phyloP scores from a whole-genome alignment of 2,888 invertebrate genomes.

The Tetranychus piercei region DNA sequence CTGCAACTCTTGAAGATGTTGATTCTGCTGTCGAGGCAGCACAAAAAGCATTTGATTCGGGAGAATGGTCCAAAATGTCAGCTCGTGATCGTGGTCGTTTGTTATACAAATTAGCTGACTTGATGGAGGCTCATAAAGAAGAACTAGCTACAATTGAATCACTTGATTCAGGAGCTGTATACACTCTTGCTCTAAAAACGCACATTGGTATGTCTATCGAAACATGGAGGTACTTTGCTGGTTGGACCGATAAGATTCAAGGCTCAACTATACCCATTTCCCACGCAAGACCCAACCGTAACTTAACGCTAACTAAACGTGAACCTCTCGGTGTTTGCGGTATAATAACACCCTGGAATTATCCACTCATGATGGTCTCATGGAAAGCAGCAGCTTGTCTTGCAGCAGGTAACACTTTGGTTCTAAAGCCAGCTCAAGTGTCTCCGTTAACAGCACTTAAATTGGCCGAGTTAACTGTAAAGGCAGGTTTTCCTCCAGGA shows the following conservation, averaged over 20 bases:
- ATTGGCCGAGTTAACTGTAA: constrained; percentile 70
- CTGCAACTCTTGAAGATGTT: constrained; percentile 59
- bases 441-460: constrained; percentile 84
- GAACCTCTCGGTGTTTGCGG: constrained; percentile 59
- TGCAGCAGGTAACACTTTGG: constrained; percentile 45
- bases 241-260: constrained; percentile 68
- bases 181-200: constrained; percentile 83
- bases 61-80: constrained; percentile 85
- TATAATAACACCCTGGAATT: constrained; percentile 62
- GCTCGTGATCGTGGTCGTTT: constrained; percentile 70
- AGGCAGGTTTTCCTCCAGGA: constrained; percentile 83
- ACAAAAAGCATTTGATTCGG: constrained; percentile 61
- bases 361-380: constrained; percentile 77
- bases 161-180: constrained; percentile 86
- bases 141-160: constrained; percentile 84
- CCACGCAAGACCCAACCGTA: constrained; percentile 45
- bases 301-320: constrained; percentile 65
- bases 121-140: constrained; percentile 85
- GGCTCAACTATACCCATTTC: constrained; percentile 57
- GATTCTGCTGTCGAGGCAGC: constrained; percentile 72
- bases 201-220: constrained; percentile 96
- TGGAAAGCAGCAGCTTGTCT: constrained; percentile 21
- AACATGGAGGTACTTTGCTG: constrained; percentile 69
- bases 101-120: constrained; percentile 68
- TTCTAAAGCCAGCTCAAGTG: constrained; percentile 74